Evolutionary conservation across 2,113 vertebrate genomes (phyloP), one percentile per base, ranked within the genome.

Genomic region (Sebastes fasciatus): DNA sequence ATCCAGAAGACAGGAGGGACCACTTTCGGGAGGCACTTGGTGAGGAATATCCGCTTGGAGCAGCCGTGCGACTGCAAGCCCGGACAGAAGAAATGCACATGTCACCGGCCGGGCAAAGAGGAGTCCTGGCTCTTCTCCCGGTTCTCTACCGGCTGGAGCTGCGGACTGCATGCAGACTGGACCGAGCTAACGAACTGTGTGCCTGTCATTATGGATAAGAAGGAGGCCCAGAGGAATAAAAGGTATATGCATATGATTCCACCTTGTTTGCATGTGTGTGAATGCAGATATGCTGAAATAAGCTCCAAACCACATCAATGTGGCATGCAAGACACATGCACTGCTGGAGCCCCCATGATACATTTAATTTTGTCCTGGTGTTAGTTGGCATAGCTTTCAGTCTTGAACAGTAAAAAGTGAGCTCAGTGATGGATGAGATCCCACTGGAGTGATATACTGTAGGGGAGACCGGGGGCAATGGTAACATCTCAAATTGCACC

Each of bases 1-100:
- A 99, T 99, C 93, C 98, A 99, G 95, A 99, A 99, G 93, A 99
- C 98, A 5, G 98, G 98, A 1, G 98, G 98, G 52, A 99, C 98
- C 84, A 99, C 98, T 40, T 99, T 99, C 93, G 98, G 98, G 57
- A 92, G 98, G 66, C 98, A 99, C 90, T 91, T 99, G 94, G 98
- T 99, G 83, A 96, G 97, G 94, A 99, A 99, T 96, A 99, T 99
- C 83, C 97, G 94, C 34, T 93, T 99, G 95, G 98, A 99, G 94
- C 97, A 98, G 91, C 98, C 98, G 11, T 99, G 98, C 83, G 95
- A 96, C 89, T 99, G 98, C 93, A 97, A 97, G 45, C 94, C 97
- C 0, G 98, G 98, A 1, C 98, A 99, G 96, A 99, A 99, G 95
- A 99, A 99, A 91, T 99, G 98, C 95, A 96, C 96, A 63, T 99